These are phyloP conservation scores for Okapia johnstoni DNA, from an alignment of 2,113 vertebrate species.

Conservation along the genomic window DNA sequence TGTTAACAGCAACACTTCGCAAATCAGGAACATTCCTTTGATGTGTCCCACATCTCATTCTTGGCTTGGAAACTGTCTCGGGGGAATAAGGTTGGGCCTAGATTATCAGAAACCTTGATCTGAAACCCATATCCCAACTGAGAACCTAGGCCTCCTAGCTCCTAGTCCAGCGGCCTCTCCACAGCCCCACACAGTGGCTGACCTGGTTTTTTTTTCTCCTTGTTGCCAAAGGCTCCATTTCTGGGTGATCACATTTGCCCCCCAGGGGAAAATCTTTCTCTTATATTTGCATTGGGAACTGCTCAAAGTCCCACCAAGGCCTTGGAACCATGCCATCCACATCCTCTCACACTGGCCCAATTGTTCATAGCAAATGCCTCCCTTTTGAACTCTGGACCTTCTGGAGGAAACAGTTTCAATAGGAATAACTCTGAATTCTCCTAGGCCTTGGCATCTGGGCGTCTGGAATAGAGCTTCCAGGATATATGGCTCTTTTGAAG, in stretches of 20 bases:
- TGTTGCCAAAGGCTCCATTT: conserved; percentile 30
- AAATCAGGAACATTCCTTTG: background rate
- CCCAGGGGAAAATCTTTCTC: background rate
- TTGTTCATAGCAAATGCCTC: conserved; percentile 85
- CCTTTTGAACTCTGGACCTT: conserved; percentile 85
- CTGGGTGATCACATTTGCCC: conserved; percentile 32
- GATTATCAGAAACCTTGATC: background rate
- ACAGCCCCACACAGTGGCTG: background rate
- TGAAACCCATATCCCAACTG: background rate
- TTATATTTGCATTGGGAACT: conserved; percentile 80
- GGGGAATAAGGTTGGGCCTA: background rate
- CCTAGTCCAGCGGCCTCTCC: background rate
- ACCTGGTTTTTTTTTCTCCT: background rate
- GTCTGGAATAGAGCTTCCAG: conserved; percentile 38
- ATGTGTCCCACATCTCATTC: background rate
- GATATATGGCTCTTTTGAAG: conserved; percentile 49
- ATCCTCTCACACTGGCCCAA: conserved; percentile 80
- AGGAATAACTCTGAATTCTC: conserved; percentile 79
- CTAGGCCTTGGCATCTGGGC: conserved; percentile 41
- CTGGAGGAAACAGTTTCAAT: conserved; percentile 82
- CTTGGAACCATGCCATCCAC: conserved; percentile 79
- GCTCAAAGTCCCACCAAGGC: conserved; percentile 79
- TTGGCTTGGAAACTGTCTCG: background rate
- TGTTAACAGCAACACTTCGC: background rate
- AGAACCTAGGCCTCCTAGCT: background rate